Evolutionary conservation across 2,888 invertebrate genomes (phyloP), one percentile per base, ranked within the genome.

Genomic region (Stenichneumon culpator): DNA sequence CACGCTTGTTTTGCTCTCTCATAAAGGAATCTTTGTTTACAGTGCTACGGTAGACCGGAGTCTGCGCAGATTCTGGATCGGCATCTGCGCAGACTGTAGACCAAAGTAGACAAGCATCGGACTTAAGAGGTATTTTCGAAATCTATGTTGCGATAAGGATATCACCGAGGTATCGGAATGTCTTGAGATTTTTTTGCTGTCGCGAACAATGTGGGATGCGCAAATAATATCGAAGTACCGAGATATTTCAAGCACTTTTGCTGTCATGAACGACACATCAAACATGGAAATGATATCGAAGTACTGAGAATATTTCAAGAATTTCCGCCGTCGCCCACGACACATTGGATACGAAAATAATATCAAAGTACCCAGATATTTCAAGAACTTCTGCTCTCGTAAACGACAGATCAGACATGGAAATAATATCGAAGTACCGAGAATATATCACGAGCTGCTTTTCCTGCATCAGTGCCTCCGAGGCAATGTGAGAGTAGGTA

Each of bases 401-500:
- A n/a, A 63, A 28, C 16, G 25, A 4, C 14, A n/a, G n/a, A 14
- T 5, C 63, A 28, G 14, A 11, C 32, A 63, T 63, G 28, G 28
- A 63, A 28, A 32, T 32, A 63, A 32, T 63, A 63, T 63, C n/a
- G n/a, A 63, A 63, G 63, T 32, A 14, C 28, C 44, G 63, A 9
- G 19, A 50, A 32, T 28, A 32, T 75, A 5, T 28, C 14, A 19
- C 32, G 25, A 11, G 11, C 50, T n/a, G 22, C 57, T 39, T 57
- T 39, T 72, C 4, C 16, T 39, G 57, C 28, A 32, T 7, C 11
- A 36, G 22, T 70, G 32, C 22, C 9, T 9, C 28, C 28, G 14
- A 28, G 44, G 22, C 44, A 47, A 32, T 50, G 63, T 50, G 3
- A 19, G 32, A 63, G 5, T 7, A 65, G 28, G 7, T 63, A 63